phyloP scores from a whole-genome alignment of 2,113 vertebrate species.

The Ginglymostoma cirratum region DNA sequence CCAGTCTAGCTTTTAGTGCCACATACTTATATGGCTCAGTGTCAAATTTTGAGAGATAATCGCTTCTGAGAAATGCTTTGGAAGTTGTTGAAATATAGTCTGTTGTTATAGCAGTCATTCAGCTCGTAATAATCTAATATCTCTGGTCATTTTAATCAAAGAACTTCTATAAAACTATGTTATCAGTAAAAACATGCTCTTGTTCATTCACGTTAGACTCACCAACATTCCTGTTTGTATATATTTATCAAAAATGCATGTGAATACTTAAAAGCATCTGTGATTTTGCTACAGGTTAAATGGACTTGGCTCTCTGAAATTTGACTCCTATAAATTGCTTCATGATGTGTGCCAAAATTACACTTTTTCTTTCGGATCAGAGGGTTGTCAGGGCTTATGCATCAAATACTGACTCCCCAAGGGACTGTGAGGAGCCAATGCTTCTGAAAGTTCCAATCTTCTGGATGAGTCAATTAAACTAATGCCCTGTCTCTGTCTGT shows the following conservation, averaged over 20 bases:
- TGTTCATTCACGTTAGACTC: neutral
- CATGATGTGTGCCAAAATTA: constrained; percentile 7
- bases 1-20: neutral
- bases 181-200: neutral
- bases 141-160: neutral
- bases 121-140: neutral
- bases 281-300: constrained; percentile 14
- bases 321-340: neutral
- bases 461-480: constrained; percentile 23
- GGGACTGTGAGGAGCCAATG: constrained; percentile 5
- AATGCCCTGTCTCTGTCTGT: constrained; percentile 27
- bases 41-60: neutral
- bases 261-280: constrained; percentile 7
- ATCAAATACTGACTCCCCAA: neutral
- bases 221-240: neutral
- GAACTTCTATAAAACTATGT: neutral
- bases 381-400: neutral
- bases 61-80: neutral
- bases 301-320: constrained; percentile 1
- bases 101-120: neutral
- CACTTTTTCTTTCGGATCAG: constrained; percentile 13
- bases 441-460: neutral
- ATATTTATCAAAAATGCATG: neutral
- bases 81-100: neutral
- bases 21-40: neutral